Evolutionary conservation across 2,888 invertebrate species (phyloP), one percentile per base, ranked within the genome.

Genomic region (Pammene fasciana): DNA sequence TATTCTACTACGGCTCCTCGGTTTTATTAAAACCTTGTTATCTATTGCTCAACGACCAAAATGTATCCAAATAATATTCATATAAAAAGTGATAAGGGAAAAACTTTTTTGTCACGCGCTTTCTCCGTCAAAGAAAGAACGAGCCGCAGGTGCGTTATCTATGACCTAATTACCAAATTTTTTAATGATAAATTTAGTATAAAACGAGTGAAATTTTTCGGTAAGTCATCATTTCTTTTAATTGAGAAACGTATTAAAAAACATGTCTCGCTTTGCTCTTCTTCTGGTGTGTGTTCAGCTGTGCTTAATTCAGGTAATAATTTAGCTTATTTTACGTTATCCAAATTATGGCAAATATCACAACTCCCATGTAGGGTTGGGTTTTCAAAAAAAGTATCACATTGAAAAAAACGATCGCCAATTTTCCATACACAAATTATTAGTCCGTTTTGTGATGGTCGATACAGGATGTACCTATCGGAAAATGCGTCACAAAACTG

Each of bases 251-350:
- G n/a, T 59, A 43, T 34, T 6, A 55, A 14, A 45, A 14, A 18
- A 68, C 8, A 68, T 68, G 68, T 66, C 65, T 16, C 59, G 65
- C 4, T 46, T 65, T 38, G 57, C 45, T 16, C 13, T 68, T 14
- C 50, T 65, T 9, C 43, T 48, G 3, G 46, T 65, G 13, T 62
- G 60, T 43, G 48, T 61, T 13, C 61, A 55, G 16, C 65, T 41
- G 16, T 68, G 64, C 18, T 60, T 71, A n/a, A 41, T 67, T n/a
- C 71, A 71, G 71, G 71, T 71, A 71, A 54, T 4, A 6, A 52
- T 13, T 0, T 26, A 26, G 18, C 18, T 26, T n/a, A n/a, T n/a
- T 7, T 11, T 9, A 11, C 11, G 5, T 48, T 52, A 16, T 5
- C 3, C n/a, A 43, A 13, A 43, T 13, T 43, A 16, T 10, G 43